phyloP scores from a whole-genome alignment of 2,113 vertebrate species.

The Ascaphus truei region DNA sequence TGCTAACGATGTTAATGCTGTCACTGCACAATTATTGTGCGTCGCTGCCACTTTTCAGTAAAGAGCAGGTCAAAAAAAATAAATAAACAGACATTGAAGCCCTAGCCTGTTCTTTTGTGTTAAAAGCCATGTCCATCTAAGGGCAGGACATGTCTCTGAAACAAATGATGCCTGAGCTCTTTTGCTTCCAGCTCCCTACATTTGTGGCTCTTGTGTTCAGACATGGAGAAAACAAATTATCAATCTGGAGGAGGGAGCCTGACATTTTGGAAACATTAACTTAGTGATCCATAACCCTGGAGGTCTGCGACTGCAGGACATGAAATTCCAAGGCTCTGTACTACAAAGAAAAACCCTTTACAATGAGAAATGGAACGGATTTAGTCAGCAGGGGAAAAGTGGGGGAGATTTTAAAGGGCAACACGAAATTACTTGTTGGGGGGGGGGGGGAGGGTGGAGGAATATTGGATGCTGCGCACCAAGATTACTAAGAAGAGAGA shows the following conservation, averaged over 20 bases:
- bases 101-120: constrained; percentile 18
- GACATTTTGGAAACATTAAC: constrained; percentile 38
- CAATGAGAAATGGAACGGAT: constrained; percentile 31
- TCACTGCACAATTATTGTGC: too few relatives aligned
- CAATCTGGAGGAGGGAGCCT: constrained; percentile 26
- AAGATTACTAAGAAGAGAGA: not conserved
- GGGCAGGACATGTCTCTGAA: constrained; percentile 27
- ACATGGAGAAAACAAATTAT: constrained; percentile 37
- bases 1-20: too few relatives aligned
- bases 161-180: constrained; percentile 27
- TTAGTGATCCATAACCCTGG: constrained; percentile 35
- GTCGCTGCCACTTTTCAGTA: constrained; percentile 10
- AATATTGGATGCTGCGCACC: not conserved
- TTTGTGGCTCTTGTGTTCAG: constrained; percentile 30
- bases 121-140: constrained; percentile 32
- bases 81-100: constrained; percentile 8
- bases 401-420: constrained; percentile 26
- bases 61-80: constrained; percentile 3
- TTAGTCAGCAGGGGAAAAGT: constrained; percentile 28
- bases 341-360: constrained; percentile 15
- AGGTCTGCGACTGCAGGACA: constrained; percentile 35
- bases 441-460: too few relatives aligned
- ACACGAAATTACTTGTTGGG: constrained; percentile 19
- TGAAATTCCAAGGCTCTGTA: constrained; percentile 15
- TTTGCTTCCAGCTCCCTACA: constrained; percentile 19